phyloP scores from a whole-genome alignment of 2,888 invertebrate genomes.

The Apantesis nais region DNA sequence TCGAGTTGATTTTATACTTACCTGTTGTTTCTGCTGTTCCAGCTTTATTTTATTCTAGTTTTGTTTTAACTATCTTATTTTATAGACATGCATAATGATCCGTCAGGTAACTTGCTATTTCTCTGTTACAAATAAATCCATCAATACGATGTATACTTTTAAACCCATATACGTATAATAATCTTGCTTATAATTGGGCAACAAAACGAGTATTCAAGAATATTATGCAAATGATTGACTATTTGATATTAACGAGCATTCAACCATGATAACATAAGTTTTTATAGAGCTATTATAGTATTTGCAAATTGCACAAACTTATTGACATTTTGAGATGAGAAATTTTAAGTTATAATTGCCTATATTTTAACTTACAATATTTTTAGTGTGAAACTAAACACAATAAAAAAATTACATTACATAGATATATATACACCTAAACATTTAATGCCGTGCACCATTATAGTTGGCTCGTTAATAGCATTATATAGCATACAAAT shows the following conservation, averaged over 20 bases:
- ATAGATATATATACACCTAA: background rate
- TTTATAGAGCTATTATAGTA: background rate
- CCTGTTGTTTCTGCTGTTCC: background rate
- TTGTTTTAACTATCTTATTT: background rate
- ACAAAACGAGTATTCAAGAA: slow-evolving; percentile 20
- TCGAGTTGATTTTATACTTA: background rate
- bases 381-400: no score
- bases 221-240: slow-evolving; percentile 21
- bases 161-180: background rate
- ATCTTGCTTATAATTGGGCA: slow-evolving; percentile 23
- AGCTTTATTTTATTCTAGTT: background rate
- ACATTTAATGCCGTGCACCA: background rate
- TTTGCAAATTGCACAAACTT: no score
- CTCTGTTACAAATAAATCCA: background rate
- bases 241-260: slow-evolving; percentile 27
- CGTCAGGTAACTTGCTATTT: background rate
- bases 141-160: background rate
- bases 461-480: background rate
- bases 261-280: background rate
- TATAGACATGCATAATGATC: background rate
- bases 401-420: background rate
- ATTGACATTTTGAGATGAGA: no score
- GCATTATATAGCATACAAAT: background rate
- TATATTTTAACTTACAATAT: background rate
- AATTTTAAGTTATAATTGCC: background rate